Evolutionary conservation across 2,797 vertebrate genomes (phyloP).

Genomic region (Graptemys geographica): DNA sequence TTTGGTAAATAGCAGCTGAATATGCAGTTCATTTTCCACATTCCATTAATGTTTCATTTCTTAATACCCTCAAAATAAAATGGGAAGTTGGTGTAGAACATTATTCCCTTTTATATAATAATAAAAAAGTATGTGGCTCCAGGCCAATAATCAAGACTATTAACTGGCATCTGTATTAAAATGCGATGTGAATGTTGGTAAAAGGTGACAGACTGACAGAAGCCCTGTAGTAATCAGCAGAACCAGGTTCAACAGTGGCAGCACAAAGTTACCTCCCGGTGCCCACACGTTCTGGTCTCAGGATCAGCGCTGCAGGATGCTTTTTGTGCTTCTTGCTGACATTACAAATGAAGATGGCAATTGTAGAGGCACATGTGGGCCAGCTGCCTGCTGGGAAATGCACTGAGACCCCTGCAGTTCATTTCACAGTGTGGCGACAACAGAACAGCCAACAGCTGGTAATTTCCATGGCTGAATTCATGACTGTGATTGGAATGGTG

Average conservation of each 20-base stretch:
- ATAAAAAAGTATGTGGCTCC: background rate
- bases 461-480: background rate
- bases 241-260: background rate
- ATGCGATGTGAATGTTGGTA: background rate
- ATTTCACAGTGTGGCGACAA: background rate
- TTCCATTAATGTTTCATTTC: constrained; percentile 69
- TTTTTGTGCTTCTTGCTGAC: background rate
- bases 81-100: constrained; percentile 34
- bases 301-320: background rate
- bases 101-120: constrained; percentile 37
- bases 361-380: background rate
- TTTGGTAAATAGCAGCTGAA: constrained; percentile 57
- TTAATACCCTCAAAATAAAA: constrained; percentile 58
- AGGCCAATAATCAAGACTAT: background rate
- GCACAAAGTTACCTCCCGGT: background rate
- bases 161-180: background rate
- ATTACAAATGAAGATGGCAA: background rate
- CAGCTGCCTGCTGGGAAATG: background rate
- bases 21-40: constrained; percentile 2
- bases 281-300: constrained; percentile 1
- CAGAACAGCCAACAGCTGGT: background rate
- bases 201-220: background rate
- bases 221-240: background rate
- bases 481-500: background rate
- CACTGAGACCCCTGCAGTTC: background rate